Evolutionary conservation across 2,113 vertebrate genomes (phyloP), one percentile per base, ranked within the genome.

Genomic region (Perognathus longimembris): DNA sequence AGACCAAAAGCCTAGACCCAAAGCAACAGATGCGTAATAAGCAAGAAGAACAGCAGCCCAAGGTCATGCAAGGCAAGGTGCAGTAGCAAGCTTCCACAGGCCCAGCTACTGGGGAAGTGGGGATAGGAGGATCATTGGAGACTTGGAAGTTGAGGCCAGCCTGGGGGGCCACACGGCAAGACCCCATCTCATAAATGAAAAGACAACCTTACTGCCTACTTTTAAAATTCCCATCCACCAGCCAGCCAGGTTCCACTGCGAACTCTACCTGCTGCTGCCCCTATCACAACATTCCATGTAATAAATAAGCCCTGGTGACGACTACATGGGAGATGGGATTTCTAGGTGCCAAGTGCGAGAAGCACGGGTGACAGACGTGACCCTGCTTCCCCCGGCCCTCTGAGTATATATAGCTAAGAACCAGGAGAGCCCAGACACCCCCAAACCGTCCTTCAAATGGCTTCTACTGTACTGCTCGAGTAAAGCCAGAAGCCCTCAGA

Each of bases 251-350:
- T 28, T 67, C 4, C 1, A 2, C 36, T 14, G 0, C 30, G 26
- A 24, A 2, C n/a, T 12, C 64, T 24, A 54, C 32, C 17, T 3
- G 6, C 28, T 14, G 18, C n/a, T 73, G 17, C 21, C 64, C 21
- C 7, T 1, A 38, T 50, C 10, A 4, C 63, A 1, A 0, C 42
- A 1, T 3, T 26, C 4, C 38, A 22, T 24, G 11, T 26, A n/a
- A n/a, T n/a, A n/a, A n/a, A n/a, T n/a, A 61, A 5, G 24, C 12
- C 59, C 22, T 32, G 4, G 34, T 2, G 22, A 10, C 8, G 57
- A 7, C 38, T 9, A 32, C 20, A 2, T 3, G 50, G 42, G 28
- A 50, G 64, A 59, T 0, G 0, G 34, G 84, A 71, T 94, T 45
- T 50, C 57, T 4, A 26, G 69, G 57, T 40, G 6, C 38, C 9